Evolutionary conservation across 2,113 vertebrate genomes (phyloP), one percentile per base, ranked within the genome.

Genomic region (Melanocharis versteri): DNA sequence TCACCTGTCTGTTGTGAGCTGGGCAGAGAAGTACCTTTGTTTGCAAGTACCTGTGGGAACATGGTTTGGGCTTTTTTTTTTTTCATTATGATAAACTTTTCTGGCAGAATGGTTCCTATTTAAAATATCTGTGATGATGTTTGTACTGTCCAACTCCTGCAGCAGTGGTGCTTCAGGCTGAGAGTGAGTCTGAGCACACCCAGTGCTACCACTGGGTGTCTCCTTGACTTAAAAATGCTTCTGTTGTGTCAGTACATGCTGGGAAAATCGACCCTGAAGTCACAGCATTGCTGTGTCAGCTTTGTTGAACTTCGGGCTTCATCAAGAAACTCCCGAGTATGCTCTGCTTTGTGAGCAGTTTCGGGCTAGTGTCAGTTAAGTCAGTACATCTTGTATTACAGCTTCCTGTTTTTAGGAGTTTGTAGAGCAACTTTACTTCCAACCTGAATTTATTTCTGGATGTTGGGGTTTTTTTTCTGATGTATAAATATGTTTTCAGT

Each of bases 181-280:
- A 54, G 40, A 18, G 20, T 9, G 27, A 78, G 42, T 47, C 54
- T 81, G 85, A 78, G 44, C 7, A n/a, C 13, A 17, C n/a, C 54
- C 90, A 31, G 15, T 93, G 60, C 65, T 87, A 61, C 96, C 94
- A 84, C 93, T 94, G 83, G 96, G 89, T 96, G 96, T 92, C 94
- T 93, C 90, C 20, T 35, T 62, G 47, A 53, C 90, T 92, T 93
- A 50, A 81, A 89, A 78, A 90, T 77, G 15, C 37, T 65, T 24
- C 9, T 1, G 6, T 13, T 2, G 1, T 72, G 24, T 50, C 1
- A 1, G 26, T 60, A 13, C 1, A 0, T 24, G 47, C 64, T 70
- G 60, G 70, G 84, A 66, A 77, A 88, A 35, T 56, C 22, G 9
- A 54, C 72, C 48, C 51, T 64, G 13, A 48, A 57, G 40, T 40